Evolutionary conservation across 2,113 vertebrate species (phyloP).

Genomic region (Monopterus albus): DNA sequence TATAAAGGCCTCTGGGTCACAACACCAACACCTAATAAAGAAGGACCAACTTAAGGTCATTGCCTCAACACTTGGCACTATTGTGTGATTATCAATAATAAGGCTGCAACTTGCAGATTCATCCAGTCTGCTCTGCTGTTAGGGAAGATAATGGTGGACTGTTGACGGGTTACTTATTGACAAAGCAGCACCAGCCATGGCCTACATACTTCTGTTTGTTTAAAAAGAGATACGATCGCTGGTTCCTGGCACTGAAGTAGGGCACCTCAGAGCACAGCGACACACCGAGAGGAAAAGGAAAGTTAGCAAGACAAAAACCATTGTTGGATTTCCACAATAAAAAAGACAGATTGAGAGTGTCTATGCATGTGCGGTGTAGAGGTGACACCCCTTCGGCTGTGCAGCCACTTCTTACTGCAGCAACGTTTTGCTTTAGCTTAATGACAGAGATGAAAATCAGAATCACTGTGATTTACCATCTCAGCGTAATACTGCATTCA

Average conservation of each 20-base stretch:
- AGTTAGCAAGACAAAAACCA: background rate
- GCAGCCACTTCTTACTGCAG: too few species aligned
- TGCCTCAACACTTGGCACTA: conserved; percentile 11
- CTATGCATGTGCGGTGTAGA: background rate
- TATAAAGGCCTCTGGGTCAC: background rate
- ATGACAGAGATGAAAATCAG: too few species aligned
- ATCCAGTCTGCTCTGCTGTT: conserved; percentile 25
- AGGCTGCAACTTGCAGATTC: conserved; percentile 11
- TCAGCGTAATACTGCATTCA: too few species aligned
- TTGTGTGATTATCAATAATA: conserved; percentile 41
- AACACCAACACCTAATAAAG: background rate
- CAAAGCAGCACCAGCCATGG: conserved; percentile 37
- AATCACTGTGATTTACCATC: too few species aligned
- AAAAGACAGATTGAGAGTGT: background rate
- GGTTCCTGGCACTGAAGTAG: conserved; percentile 5
- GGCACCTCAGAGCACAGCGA: background rate
- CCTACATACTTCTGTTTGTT: conserved; percentile 64
- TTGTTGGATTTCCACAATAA: background rate
- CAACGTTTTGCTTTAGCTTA: too few species aligned
- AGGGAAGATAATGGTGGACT: conserved; percentile 36
- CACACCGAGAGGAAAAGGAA: background rate
- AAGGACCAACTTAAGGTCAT: conserved; percentile 5
- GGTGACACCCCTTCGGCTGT: too few species aligned
- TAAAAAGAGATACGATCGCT: conserved; percentile 35
- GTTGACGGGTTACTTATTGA: conserved; percentile 47